Conservation (phyloP, 1,140 invertebrate species). For the Hydropsyche tenuis region DNA sequence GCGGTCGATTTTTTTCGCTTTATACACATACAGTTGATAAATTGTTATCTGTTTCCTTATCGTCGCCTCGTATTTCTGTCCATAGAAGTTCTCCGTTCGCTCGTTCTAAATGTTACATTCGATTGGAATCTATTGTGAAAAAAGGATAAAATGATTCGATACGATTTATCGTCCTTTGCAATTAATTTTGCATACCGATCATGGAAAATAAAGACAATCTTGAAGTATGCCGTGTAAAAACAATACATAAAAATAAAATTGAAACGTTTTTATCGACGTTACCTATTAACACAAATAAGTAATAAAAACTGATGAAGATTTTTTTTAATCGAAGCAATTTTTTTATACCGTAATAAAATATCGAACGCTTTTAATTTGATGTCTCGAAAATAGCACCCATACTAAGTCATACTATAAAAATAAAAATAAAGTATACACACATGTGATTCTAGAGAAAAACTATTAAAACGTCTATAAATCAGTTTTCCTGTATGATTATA, state of each 20-base stretch:
- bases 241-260: constrained; percentile 5
- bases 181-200: constrained; percentile 12
- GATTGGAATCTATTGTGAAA: too few species aligned
- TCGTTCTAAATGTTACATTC: too few species aligned
- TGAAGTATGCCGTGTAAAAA: background rate
- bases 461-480: constrained; percentile 17
- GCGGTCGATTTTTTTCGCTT: constrained; percentile 1
- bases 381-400: constrained; percentile 12
- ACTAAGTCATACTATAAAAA: background rate
- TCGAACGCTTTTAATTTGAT: constrained; percentile 20
- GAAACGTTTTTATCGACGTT: constrained; percentile 4
- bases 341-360: constrained; percentile 26
- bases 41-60: too few species aligned
- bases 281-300: constrained; percentile 27
- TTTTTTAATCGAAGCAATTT: constrained; percentile 16
- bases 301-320: constrained; percentile 26
- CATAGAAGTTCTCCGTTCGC: too few species aligned
- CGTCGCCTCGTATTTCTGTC: too few species aligned
- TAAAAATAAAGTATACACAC: background rate
- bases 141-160: too few species aligned
- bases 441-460: constrained; percentile 7
- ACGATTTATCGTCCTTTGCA: too few species aligned
- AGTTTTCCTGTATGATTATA: constrained; percentile 25
- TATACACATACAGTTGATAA: too few species aligned
- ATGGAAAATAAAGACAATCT: background rate